Base-by-base conservation (phyloP, 1,140 invertebrate species). In the Pogonomyrmex barbatus region DNA sequence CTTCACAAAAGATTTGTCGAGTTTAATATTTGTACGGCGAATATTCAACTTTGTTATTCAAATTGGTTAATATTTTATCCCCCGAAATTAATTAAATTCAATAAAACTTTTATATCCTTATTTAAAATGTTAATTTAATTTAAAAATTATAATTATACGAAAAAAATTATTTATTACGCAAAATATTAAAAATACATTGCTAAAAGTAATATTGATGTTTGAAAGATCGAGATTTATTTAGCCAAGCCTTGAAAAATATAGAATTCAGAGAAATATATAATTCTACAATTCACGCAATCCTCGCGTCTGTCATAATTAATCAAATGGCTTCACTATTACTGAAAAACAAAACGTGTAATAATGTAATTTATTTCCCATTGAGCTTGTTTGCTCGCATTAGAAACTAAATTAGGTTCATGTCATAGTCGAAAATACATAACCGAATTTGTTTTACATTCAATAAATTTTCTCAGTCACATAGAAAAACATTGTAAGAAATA, bases 351-450 rank as follows among this genome's bases (percentile, higher is more conserved):
- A 81, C 4, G 10, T 8, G 24, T 17, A 58, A 81, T 70, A 70
- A 58, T 81, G 45, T 39, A 0, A 36, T 68, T 70, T n/a, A 70
- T 4, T 68, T 2, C 63, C 24, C 17, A 24, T 65, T 30, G 12
- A 79, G 4, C 77, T 67, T 70, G 50, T 58, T 70, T 42, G 5
- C 42, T 36, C 39, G 4, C 45, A 10, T 79, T 54, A 79, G n/a
- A 30, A 52, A 65, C 0, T 50, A 39, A 65, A 42, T 56, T 42
- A 50, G 30, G 2, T 24, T 24, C 8, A 17, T 39, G n/a, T 42
- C 14, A 10, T n/a, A 77, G 9, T 39, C 14, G n/a, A 68, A 79
- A 70, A 5, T 42, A 52, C 24, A 24, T 39, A 39, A 17, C 1
- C 1, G 8, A n/a, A 70, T 70, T 70, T 54, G 39, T 67, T 79